Evolutionary conservation across 2,888 invertebrate genomes (phyloP), one percentile per base, ranked within the genome.

Genomic region (Lochmaea crataegi): DNA sequence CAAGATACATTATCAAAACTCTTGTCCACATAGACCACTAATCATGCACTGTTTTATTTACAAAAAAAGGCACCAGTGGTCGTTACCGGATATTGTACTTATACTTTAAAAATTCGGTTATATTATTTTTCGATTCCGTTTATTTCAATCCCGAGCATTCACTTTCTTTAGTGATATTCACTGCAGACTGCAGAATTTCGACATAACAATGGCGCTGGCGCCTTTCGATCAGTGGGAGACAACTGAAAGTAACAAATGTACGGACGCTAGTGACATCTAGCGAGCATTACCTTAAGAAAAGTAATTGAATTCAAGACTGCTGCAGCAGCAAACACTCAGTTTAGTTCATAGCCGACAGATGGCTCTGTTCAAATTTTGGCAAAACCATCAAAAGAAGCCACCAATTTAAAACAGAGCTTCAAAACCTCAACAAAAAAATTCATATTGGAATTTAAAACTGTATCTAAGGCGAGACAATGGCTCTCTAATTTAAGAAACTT

Each of bases 181-280:
- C 58, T 68, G 68, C 67, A 68, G 26, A 53, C 64, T 68, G 70
- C 71, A 72, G 73, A 74, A 78, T 78, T 77, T 77, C 77, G 72
- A 75, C 68, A 75, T 75, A 79, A 82, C 77, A 82, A 82, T 82
- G 82, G 82, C 82, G 82, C 79, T 76, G 71, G 77, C 76, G 75
- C 77, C 73, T 73, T 68, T 73, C 76, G 74, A 74, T 74, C 74
- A 68, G 74, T 75, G 75, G 75, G 73, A 71, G 76, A 63, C 53
- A 57, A 68, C 32, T 12, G 61, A 68, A 56, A 68, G 58, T 45
- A 18, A 68, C 22, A 58, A 45, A 58, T 65, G 51, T 45, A 11
- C 42, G 12, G 16, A 66, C 26, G 1, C 3, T 48, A 45, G 32
- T 38, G 68, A 42, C 68, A 68, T 68, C 45, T 68, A 26, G 11